Evolutionary conservation across 2,113 vertebrate species (phyloP), one percentile per base, ranked within the genome.

Genomic region (Phoxinus phoxinus): DNA sequence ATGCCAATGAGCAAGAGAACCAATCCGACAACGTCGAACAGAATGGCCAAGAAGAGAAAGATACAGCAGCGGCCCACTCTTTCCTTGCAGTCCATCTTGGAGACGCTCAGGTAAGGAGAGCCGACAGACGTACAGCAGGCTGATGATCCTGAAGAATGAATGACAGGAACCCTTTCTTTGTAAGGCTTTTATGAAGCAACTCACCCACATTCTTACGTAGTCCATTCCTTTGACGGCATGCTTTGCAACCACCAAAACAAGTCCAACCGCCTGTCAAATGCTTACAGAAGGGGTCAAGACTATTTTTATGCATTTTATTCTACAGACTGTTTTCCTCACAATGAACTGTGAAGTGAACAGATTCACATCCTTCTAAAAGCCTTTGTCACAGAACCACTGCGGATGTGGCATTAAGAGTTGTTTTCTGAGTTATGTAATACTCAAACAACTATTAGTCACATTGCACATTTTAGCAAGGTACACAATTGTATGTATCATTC

Each of bases 1-100:
- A 98, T 89, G 13, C 98, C 98, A 7, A 97, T 0, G 0, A 98
- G 78, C 61, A 99, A 90, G 81, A 96, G 75, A 65, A 94, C 3
- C 17, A 98, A 84, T 21, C 97, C 97, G 0, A 63, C 0, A 0
- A 90, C 4, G 1, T 97, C 97, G 0, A 95, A 56, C 2, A 97
- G 0, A 12, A 98, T 0, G 0, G 93, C 97, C 73, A 97, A 0
- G 0, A 87, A 0, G 1, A 96, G 85, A 27, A 97, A 74, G 21
- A 81, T 0, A 0, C 1, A 23, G 6, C 94, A 96, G n/a, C 69
- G 93, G 0, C 93, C 95, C 3, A 88, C 10, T 48, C 9, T 90
- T n/a, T 41, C 1, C 0, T 30, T 15, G 2, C 76, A n/a, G 76
- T 88, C 90, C 93, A 93, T 94, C 1, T 59, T 58, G 15, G 41